Percentiles rank a stretch among this genome's conserved stretches.
Evolutionary conservation across 2,797 vertebrate genomes (phyloP).

Genomic region (Muscicapa comitata): DNA sequence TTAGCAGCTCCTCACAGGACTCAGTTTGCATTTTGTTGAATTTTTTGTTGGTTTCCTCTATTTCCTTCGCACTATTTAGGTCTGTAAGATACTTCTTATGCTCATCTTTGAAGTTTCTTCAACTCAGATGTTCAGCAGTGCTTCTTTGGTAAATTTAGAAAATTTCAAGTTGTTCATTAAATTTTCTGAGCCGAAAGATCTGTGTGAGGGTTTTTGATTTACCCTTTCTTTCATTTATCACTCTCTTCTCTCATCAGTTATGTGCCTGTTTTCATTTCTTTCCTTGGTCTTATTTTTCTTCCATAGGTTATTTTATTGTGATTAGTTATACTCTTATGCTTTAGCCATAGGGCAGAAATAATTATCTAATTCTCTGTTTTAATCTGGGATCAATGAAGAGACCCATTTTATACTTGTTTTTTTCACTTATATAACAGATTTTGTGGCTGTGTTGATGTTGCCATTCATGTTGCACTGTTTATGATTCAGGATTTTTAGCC

Average conservation of each 20-base stretch:
- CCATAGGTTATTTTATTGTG: neutral
- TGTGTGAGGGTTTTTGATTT: neutral
- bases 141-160: neutral
- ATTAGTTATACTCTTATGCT: neutral
- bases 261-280: neutral
- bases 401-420: neutral
- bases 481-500: neutral
- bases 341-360: neutral
- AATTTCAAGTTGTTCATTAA: neutral
- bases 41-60: neutral
- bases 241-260: neutral
- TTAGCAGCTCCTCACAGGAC: neutral
- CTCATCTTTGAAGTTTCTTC: neutral
- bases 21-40: neutral
- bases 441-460: neutral
- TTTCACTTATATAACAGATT: neutral
- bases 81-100: neutral
- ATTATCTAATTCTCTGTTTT: neutral
- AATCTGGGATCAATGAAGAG: neutral
- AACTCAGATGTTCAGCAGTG: neutral
- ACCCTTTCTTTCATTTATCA: slow-evolving; percentile 4
- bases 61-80: neutral
- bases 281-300: neutral
- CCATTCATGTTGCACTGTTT: neutral
- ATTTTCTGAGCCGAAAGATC: neutral